Base-by-base conservation (phyloP, 37 sponge, comb jelly and placozoan species). In the Bolinopsis microptera region DNA sequence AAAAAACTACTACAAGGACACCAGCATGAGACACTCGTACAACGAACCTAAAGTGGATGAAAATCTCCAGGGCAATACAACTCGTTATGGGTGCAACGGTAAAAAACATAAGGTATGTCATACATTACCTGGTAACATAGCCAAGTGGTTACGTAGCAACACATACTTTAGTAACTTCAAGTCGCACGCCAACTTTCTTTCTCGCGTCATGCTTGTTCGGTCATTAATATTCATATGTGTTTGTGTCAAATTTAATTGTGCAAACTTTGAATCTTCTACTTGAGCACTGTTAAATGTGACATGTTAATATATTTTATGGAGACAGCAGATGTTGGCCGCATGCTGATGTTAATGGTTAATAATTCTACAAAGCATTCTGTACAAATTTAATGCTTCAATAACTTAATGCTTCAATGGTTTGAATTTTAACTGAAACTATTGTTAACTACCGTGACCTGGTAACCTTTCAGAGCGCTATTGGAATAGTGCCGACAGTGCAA, bases 1-100 rank as follows among this genome's bases (percentile, higher is more conserved):
- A 3, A 86, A 86, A 30, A 38, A 41, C 61, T 86, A 86, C 48
- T 86, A 26, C 61, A 39, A 41, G 30, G 90, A 86, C 22, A 86
- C 90, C 22, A 86, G 90, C 30, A 86, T 86, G 90, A 86, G 90
- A 27, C 90, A 86, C 61, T 35, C 90, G 8, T 86, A 41, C 90
- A 39, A 28, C 26, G 24, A 86, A 3, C 90, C 90, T 26, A 41
- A 41, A 41, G 61, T 86, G 26, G 90, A 86, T 30, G 24, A n/a
- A 34, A 18, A 86, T 18, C 27, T 86, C 8, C 90, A 86, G 90
- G 90, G 90, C 3, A 86, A 86, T 26, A 86, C 90, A 16, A 86
- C 25, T 3, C 40, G 90, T 24, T 86, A 86, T 23, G 90, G 61
- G 26, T 86, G 90, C 22, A 86, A 86, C 90, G 26, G 61, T n/a